These are phyloP conservation scores for Alloplasta piceator DNA, from an alignment of 2,888 invertebrate genomes.

Conservation along the genomic window DNA sequence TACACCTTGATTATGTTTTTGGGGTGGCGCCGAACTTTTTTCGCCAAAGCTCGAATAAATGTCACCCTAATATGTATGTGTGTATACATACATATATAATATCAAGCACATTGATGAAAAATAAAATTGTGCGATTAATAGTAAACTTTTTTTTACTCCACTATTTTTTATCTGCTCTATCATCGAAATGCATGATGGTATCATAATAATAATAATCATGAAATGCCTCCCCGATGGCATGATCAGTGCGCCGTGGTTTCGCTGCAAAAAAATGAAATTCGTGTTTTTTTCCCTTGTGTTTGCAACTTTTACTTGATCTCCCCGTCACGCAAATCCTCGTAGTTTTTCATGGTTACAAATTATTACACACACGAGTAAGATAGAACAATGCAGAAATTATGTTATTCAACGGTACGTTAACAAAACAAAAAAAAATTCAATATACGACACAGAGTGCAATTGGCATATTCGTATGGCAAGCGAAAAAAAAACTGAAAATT, in stretches of 20 bases:
- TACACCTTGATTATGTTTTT: no score
- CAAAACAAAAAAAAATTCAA: background rate
- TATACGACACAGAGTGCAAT: constrained; percentile 55
- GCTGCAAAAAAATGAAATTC: constrained; percentile 79
- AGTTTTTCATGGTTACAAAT: constrained; percentile 24
- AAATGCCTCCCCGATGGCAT: constrained; percentile 79
- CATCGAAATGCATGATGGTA: constrained; percentile 78
- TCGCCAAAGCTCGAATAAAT: no score
- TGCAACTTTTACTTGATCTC: constrained; percentile 21
- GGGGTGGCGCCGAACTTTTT: no score
- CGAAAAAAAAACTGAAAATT: constrained; percentile 36
- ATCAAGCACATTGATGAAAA: constrained; percentile 74
- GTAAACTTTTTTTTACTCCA: constrained; percentile 62
- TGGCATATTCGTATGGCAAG: constrained; percentile 49
- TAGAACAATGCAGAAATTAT: constrained; percentile 22
- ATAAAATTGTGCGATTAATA: constrained; percentile 70
- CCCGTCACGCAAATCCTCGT: constrained; percentile 14
- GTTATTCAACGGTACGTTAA: background rate
- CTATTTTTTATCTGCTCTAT: constrained; percentile 32
- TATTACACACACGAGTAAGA: constrained; percentile 38
- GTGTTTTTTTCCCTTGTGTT: constrained; percentile 40
- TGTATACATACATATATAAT: no score
- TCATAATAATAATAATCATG: constrained; percentile 68
- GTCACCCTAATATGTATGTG: no score
- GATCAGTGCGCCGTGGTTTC: constrained; percentile 83